These are phyloP conservation scores for Thalassoma bifasciatum DNA, from an alignment of 2,113 vertebrate species.

Conservation along the genomic window DNA sequence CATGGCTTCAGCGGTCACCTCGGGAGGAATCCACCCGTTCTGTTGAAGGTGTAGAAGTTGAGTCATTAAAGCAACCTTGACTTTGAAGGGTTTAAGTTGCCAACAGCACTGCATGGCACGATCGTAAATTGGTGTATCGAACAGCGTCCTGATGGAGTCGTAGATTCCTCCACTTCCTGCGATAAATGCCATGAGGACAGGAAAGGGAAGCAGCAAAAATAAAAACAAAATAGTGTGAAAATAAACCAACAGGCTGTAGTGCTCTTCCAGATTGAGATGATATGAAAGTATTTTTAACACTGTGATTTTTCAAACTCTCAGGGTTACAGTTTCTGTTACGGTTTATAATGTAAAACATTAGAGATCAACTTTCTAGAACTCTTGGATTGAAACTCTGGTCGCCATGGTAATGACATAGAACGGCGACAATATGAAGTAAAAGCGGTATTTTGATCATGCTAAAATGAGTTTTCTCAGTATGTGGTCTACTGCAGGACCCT, in stretches of 20 bases:
- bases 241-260: too few relatives aligned
- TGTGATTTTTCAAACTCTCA: too few relatives aligned
- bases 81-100: constrained; percentile 5
- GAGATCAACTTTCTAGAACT: too few relatives aligned
- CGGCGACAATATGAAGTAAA: constrained; percentile 20
- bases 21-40: not conserved
- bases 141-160: constrained; percentile 10
- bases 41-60: not conserved
- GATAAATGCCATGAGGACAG: not conserved
- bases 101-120: constrained; percentile 1
- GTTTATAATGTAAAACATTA: too few relatives aligned
- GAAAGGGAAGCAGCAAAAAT: too few relatives aligned
- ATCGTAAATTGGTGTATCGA: constrained; percentile 8
- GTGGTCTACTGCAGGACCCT: constrained; percentile 17
- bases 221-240: too few relatives aligned
- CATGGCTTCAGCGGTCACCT: constrained; percentile 28
- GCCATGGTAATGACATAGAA: too few relatives aligned
- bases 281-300: too few relatives aligned
- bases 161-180: not conserved
- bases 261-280: too few relatives aligned
- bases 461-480: constrained; percentile 41
- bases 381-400: too few relatives aligned
- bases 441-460: constrained; percentile 32
- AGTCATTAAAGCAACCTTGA: constrained; percentile 4
- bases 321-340: too few relatives aligned